Base-by-base conservation (phyloP, 2,888 invertebrate genomes). In the Chrysopilus asiliformis region DNA sequence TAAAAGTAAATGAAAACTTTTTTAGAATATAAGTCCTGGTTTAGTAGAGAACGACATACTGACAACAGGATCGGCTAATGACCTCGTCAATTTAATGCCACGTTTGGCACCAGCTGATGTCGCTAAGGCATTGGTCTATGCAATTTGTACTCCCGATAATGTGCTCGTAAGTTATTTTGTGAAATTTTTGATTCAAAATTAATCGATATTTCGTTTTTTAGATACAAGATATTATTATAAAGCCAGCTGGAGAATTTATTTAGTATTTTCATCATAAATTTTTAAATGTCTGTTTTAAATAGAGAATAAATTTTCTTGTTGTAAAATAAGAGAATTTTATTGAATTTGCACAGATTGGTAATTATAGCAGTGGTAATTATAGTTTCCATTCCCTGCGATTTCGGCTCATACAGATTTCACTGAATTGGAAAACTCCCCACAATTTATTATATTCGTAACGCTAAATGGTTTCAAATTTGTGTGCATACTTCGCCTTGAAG, bases 201-300 rank as follows among this genome's bases (percentile, higher is more conserved):
- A n/a, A n/a, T 16, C 3, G n/a, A 28, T 5, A 10, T 17, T 34
- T 41, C 7, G 32, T 4, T 30, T 40, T 38, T 5, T 31, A 51
- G 49, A 45, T 49, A 39, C 51, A 52, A 40, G 51, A 52, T 32
- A 46, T 52, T 33, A 41, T 49, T 20, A 47, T 52, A 20, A 52
- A 52, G 16, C 51, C 51, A 10, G 47, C 43, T 30, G 50, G 50
- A 20, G 51, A 52, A 39, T 52, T 50, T 38, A 36, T 52, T 36
- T 52, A 49, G 26, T 5, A n/a, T n/a, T 26, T 26, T 26, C 4
- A 26, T n/a, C n/a, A n/a, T n/a, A n/a, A n/a, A n/a, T n/a, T n/a
- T n/a, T n/a, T n/a, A n/a, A n/a, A n/a, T n/a, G n/a, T n/a, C n/a
- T n/a, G n/a, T n/a, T n/a, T n/a, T n/a, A n/a, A n/a, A n/a, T n/a